phyloP scores from a whole-genome alignment of 2,797 vertebrate species.

The Prionace glauca region DNA sequence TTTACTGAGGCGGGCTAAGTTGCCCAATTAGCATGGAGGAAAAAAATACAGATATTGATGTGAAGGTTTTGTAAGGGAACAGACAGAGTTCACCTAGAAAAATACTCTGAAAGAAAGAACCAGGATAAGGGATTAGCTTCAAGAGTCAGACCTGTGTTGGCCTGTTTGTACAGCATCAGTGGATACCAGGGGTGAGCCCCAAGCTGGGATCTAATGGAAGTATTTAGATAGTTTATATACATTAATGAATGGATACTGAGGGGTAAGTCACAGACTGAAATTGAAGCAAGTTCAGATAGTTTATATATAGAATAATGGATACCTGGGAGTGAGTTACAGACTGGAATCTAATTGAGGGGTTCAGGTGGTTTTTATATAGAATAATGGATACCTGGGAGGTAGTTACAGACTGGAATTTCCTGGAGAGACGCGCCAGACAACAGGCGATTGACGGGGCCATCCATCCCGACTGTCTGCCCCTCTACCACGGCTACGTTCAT shows the following conservation, averaged over 20 bases:
- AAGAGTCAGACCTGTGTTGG: background rate
- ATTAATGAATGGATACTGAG: background rate
- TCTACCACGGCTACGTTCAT: too few species aligned
- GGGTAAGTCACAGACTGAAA: background rate
- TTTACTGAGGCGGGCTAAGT: background rate
- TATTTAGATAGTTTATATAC: background rate
- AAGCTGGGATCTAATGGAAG: background rate
- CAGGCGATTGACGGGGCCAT: too few species aligned
- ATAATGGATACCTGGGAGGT: too few species aligned
- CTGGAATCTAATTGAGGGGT: too few species aligned
- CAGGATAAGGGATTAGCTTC: background rate
- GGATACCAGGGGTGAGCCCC: background rate
- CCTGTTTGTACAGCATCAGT: background rate
- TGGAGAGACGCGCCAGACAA: too few species aligned
- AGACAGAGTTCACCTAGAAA: background rate
- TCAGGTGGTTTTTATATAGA: too few species aligned
- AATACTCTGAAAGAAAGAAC: background rate
- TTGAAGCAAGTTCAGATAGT: background rate
- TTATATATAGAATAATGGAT: background rate
- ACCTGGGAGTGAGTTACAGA: background rate
- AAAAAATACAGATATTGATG: background rate
- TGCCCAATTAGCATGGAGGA: background rate
- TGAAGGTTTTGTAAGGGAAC: background rate
- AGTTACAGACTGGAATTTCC: too few species aligned
- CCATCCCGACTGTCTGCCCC: too few species aligned